phyloP scores from a whole-genome alignment of 2,113 vertebrate genomes.

The Morone saxatilis region DNA sequence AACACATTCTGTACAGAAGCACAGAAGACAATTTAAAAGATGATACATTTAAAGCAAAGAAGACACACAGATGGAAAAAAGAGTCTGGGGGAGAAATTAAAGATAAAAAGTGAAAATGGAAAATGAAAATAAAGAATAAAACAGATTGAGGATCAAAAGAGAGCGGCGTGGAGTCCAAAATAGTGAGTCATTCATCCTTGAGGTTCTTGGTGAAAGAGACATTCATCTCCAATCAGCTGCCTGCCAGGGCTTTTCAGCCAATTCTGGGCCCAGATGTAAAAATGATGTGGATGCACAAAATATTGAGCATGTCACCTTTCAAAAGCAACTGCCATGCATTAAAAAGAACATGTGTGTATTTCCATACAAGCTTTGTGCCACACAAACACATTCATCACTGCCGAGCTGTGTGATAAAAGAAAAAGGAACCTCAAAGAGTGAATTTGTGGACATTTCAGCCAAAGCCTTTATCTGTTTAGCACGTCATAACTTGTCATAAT shows the following conservation, averaged over 20 bases:
- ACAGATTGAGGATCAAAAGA: not conserved
- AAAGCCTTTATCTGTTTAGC: not conserved
- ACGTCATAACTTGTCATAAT: not conserved
- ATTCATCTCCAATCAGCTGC: slow-evolving; percentile 33
- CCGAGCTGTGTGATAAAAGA: not conserved
- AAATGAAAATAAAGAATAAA: slow-evolving; percentile 6
- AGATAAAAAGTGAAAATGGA: not conserved
- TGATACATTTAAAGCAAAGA: slow-evolving; percentile 4
- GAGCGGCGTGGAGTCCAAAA: not conserved
- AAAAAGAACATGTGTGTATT: not conserved
- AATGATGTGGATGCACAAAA: slow-evolving; percentile 27
- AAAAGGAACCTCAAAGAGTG: not conserved
- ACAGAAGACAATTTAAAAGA: not conserved
- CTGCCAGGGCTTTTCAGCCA: slow-evolving; percentile 2
- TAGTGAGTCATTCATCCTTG: slow-evolving; percentile 26
- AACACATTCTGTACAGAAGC: not conserved
- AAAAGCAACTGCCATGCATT: not conserved
- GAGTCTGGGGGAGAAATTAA: not conserved
- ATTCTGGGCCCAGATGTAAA: slow-evolving; percentile 12
- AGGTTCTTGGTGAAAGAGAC: slow-evolving; percentile 18
- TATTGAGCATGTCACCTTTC: not conserved
- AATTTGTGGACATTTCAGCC: not conserved
- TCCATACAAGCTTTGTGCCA: not conserved
- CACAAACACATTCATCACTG: slow-evolving; percentile 24
- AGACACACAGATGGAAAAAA: not conserved